phyloP scores from a whole-genome alignment of 2,797 vertebrate genomes.

The Otolemur crassicaudatus region DNA sequence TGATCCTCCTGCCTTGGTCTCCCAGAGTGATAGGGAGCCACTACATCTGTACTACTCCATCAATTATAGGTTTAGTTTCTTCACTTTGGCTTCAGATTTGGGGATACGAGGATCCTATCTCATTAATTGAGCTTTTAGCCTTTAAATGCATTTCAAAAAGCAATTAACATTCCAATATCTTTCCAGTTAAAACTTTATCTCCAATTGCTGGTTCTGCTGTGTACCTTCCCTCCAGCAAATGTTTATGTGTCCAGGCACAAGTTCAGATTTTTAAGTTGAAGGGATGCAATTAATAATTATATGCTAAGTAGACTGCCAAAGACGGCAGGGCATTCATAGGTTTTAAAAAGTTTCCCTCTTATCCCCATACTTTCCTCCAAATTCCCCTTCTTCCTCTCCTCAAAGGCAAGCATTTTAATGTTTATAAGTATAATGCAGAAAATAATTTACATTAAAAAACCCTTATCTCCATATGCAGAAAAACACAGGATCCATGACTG shows the following conservation, averaged over 20 bases:
- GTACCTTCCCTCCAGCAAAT: neutral
- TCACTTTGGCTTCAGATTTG: constrained; percentile 36
- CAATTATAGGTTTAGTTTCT: constrained; percentile 55
- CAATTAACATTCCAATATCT: constrained; percentile 48
- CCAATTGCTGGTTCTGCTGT: neutral
- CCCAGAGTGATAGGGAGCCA: too few relatives aligned
- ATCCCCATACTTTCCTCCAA: neutral
- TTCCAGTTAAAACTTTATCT: neutral
- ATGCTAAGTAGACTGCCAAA: neutral
- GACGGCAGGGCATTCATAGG: neutral
- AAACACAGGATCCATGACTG: neutral
- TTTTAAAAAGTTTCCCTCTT: neutral
- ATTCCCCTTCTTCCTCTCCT: neutral
- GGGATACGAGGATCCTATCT: constrained; percentile 15
- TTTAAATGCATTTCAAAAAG: constrained; percentile 43
- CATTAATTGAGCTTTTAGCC: constrained; percentile 36
- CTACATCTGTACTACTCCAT: neutral
- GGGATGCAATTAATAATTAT: neutral
- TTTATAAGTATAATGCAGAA: neutral
- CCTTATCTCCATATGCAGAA: constrained; percentile 29
- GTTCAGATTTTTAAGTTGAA: constrained; percentile 19
- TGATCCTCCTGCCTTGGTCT: too few relatives aligned
- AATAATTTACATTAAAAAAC: neutral
- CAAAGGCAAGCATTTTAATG: constrained; percentile 30
- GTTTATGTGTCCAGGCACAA: neutral